Conservation (phyloP, 2,888 invertebrate genomes). For the Meta bourneti region DNA sequence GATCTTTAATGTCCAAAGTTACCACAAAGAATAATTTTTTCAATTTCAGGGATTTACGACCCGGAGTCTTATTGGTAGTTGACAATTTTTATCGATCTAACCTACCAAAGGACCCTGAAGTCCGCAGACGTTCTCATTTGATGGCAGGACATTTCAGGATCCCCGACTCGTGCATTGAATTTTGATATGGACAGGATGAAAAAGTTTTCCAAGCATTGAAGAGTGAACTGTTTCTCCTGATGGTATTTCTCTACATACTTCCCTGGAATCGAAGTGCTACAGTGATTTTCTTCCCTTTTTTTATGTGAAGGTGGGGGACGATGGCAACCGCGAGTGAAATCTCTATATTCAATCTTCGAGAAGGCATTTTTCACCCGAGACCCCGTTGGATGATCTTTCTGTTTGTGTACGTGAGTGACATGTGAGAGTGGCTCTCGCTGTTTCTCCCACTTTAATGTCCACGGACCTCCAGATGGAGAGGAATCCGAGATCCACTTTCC, state of each 20-base stretch:
- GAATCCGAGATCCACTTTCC: background rate
- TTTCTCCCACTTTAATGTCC: background rate
- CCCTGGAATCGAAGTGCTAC: background rate
- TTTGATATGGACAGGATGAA: background rate
- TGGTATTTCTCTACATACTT: background rate
- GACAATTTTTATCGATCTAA: background rate
- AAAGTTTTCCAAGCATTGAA: background rate
- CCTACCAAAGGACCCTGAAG: background rate
- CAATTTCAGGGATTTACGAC: no score
- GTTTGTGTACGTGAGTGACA: constrained; percentile 25
- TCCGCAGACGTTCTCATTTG: background rate
- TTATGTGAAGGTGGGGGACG: background rate
- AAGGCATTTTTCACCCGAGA: background rate
- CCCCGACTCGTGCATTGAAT: background rate
- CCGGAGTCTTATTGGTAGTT: background rate
- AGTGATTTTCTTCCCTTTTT: background rate
- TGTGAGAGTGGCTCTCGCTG: background rate
- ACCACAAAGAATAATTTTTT: no score
- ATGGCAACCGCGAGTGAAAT: background rate
- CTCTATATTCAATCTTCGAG: constrained; percentile 39
- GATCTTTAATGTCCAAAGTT: no score
- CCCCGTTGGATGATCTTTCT: constrained; percentile 36
- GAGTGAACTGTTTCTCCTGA: background rate
- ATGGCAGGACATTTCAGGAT: background rate
- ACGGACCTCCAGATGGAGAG: background rate